Conservation (phyloP, 2,113 vertebrate genomes). For the Okapia johnstoni region DNA sequence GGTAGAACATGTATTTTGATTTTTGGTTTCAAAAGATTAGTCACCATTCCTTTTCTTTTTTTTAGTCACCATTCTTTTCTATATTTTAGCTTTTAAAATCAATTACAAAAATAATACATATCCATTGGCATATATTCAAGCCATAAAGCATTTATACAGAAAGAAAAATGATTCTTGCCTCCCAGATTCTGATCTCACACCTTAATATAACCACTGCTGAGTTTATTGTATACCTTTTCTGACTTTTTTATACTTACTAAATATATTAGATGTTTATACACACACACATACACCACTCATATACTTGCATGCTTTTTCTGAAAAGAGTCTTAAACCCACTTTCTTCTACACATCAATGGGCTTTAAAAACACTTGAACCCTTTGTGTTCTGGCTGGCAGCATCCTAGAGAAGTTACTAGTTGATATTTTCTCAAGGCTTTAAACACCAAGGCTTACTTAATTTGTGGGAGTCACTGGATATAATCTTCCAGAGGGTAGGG, state of each 20-base stretch:
- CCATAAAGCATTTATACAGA: neutral
- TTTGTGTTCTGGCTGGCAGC: constrained; percentile 26
- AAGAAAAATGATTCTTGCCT: neutral
- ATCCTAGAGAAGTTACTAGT: neutral
- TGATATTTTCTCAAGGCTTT: constrained; percentile 28
- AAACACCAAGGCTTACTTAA: neutral
- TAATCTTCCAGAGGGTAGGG: neutral
- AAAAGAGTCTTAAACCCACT: neutral
- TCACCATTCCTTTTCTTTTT: neutral
- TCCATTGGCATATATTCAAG: neutral
- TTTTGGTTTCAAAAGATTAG: neutral
- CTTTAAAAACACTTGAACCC: constrained; percentile 26
- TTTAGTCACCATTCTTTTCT: neutral
- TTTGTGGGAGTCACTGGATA: neutral
- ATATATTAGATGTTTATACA: neutral
- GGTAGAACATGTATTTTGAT: neutral
- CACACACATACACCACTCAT: too few relatives aligned
- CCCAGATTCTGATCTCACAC: neutral
- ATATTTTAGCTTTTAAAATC: constrained; percentile 27
- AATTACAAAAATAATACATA: neutral
- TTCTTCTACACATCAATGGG: neutral
- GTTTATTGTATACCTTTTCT: neutral
- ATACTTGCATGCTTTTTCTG: neutral
- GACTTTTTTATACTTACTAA: neutral
- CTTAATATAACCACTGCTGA: neutral